phyloP scores from a whole-genome alignment of 2,888 invertebrate species.

The Tubulanus polymorphus region DNA sequence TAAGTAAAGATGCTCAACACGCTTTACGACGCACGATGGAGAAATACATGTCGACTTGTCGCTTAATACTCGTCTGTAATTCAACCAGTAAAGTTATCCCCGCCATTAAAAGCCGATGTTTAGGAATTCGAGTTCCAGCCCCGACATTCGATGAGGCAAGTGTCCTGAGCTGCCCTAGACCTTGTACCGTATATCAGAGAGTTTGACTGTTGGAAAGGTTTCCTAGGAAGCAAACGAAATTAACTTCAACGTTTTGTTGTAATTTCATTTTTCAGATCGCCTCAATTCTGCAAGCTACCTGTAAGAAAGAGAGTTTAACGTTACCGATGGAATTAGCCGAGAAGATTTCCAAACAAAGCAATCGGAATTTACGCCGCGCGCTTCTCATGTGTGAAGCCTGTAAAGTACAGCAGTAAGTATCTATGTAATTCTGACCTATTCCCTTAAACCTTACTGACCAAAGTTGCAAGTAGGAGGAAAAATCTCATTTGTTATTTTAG shows the following conservation, averaged over 20 bases:
- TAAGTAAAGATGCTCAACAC: slow-evolving; percentile 97
- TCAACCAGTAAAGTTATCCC: slow-evolving; percentile 90
- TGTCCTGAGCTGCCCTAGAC: too few species aligned
- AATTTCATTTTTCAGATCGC: slow-evolving; percentile 33
- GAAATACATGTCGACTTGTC: slow-evolving; percentile 92
- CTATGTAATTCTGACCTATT: neutral
- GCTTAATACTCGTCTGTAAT: slow-evolving; percentile 88
- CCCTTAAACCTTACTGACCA: neutral
- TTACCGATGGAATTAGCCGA: slow-evolving; percentile 73
- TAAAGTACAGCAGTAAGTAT: slow-evolving; percentile 72
- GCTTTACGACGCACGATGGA: slow-evolving; percentile 98
- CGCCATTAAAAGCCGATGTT: slow-evolving; percentile 92
- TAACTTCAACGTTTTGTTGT: too few species aligned
- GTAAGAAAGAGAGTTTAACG: slow-evolving; percentile 66
- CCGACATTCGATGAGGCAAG: slow-evolving; percentile 77
- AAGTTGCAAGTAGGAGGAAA: neutral
- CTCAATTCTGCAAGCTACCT: slow-evolving; percentile 43
- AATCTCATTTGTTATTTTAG: slow-evolving; percentile 47
- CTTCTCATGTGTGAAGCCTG: slow-evolving; percentile 90
- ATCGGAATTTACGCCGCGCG: slow-evolving; percentile 86
- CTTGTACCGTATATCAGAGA: too few species aligned
- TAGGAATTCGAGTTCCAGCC: slow-evolving; percentile 86
- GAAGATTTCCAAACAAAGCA: slow-evolving; percentile 72
- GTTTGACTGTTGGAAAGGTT: too few species aligned
- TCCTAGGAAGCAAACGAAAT: too few species aligned